Evolutionary conservation across 2,797 vertebrate species (phyloP), one percentile per base, ranked within the genome.

Genomic region (Arctocebus calabarensis): DNA sequence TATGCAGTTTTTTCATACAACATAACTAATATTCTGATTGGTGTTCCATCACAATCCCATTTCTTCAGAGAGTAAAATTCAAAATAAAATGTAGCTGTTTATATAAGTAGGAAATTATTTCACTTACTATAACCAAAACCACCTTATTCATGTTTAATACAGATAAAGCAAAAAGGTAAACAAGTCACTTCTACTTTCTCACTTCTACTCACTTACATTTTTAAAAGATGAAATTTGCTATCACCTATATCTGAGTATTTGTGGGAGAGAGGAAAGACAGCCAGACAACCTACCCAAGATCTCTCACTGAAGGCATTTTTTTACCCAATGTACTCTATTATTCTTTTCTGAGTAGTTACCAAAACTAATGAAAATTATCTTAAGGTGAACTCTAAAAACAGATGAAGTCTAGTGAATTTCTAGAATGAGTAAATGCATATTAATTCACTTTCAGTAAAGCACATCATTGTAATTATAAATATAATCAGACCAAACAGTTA

Each of bases 31-130:
- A 97, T 75, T 84, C 95, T 75, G 82, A 66, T 86, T 64, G 83
- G 37, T 29, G 23, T 90, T 97, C n/a, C 91, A 71, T 95, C 85
- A 97, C 37, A 96, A 96, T 40, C 59, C 48, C 48, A 64, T 84
- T 12, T 96, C 96, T 88, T 64, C 75, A 68, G 68, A 85, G 89
- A 92, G 88, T 88, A 64, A 96, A 92, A 84, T 90, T 96, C 68
- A 97, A 40, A 82, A 95, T 95, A 87, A 98, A 94, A 96, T 95
- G 79, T 95, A 86, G 61, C n/a, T 94, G 73, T 92, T 97, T 71
- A 90, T 59, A 86, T 75, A 90, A 73, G 87, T 20, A 97, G 79
- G 48, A 94, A 87, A 82, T 89, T 55, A 96, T 95, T 86, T 97
- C 90, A 84, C 52, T 95, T 96, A 90, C 94, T 94, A 97, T 97